Evolutionary conservation across 53 echinoderm and acorn worm genomes (phyloP).

Genomic region (Crossaster papposus): DNA sequence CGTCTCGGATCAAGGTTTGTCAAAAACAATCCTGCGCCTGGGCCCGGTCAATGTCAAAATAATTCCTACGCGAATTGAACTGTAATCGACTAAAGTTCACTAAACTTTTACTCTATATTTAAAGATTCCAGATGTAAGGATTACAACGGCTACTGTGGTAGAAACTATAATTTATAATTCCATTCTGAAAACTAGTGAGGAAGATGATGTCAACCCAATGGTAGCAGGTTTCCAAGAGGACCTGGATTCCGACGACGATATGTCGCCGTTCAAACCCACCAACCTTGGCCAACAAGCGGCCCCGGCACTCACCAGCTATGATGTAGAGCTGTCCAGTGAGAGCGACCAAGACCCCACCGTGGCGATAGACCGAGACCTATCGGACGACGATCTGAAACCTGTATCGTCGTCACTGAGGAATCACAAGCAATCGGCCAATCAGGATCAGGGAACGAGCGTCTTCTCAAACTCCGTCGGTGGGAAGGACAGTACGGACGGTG

Average conservation of each 20-base stretch:
- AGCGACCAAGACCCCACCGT: conserved; percentile 50
- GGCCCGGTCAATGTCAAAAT: too few relatives aligned
- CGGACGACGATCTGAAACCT: conserved; percentile 46
- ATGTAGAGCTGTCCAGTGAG: conserved; percentile 75
- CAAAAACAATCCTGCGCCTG: too few relatives aligned
- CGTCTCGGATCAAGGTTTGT: too few relatives aligned
- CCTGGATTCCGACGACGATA: conserved; percentile 92
- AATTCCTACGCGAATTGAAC: too few relatives aligned
- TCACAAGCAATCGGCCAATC: conserved; percentile 22
- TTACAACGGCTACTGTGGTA: too few relatives aligned
- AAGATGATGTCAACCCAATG: conserved; percentile 88
- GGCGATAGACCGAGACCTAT: conserved; percentile 51
- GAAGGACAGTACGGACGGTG: background rate
- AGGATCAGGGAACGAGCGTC: background rate
- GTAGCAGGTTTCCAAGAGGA: conserved; percentile 97
- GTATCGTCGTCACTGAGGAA: background rate
- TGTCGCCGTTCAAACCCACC: conserved; percentile 27
- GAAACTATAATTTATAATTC: background rate
- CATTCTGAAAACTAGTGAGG: conserved; percentile 58
- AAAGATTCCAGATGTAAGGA: too few relatives aligned
- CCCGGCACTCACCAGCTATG: conserved; percentile 60
- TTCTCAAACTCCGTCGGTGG: background rate
- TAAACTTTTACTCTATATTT: too few relatives aligned
- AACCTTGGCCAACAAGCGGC: background rate
- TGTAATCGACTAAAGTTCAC: too few relatives aligned